Conservation (phyloP, 1,140 invertebrate species). For the Cyrtorhinus lividipennis region DNA sequence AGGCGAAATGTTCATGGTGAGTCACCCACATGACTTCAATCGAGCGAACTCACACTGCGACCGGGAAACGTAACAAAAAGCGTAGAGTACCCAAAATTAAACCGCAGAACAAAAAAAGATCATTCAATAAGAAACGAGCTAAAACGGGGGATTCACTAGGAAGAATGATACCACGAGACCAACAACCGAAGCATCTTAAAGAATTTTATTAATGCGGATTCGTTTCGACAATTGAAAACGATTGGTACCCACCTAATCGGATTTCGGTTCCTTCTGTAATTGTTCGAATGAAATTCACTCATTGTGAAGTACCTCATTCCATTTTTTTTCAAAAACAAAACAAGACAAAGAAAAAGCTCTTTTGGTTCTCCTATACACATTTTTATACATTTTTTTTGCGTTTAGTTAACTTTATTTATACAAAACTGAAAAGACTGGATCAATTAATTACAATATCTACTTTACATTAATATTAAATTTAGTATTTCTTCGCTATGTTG, state of each 20-base stretch:
- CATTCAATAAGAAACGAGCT: too few species aligned
- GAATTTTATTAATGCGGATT: not conserved
- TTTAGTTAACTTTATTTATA: not conserved
- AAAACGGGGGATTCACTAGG: too few species aligned
- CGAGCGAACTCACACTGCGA: too few species aligned
- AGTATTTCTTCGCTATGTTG: slow-evolving; percentile 1
- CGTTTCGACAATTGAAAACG: not conserved
- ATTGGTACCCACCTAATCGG: not conserved
- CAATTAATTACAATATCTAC: slow-evolving; percentile 7
- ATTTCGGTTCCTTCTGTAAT: not conserved
- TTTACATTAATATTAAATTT: slow-evolving; percentile 6
- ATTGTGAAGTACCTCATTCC: not conserved
- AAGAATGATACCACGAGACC: too few species aligned
- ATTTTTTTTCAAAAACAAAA: not conserved
- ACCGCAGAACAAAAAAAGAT: too few species aligned
- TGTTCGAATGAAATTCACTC: not conserved
- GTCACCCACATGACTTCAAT: too few species aligned
- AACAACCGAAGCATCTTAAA: too few species aligned
- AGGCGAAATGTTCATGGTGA: too few species aligned
- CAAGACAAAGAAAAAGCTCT: not conserved
- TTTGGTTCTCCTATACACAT: not conserved
- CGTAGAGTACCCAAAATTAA: too few species aligned
- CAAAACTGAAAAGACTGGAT: slow-evolving; percentile 1
- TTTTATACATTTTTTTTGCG: not conserved
- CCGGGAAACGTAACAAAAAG: too few species aligned